These are phyloP conservation scores for Lasioglossum albipes DNA, from an alignment of 1,140 invertebrate genomes.

Conservation along the genomic window DNA sequence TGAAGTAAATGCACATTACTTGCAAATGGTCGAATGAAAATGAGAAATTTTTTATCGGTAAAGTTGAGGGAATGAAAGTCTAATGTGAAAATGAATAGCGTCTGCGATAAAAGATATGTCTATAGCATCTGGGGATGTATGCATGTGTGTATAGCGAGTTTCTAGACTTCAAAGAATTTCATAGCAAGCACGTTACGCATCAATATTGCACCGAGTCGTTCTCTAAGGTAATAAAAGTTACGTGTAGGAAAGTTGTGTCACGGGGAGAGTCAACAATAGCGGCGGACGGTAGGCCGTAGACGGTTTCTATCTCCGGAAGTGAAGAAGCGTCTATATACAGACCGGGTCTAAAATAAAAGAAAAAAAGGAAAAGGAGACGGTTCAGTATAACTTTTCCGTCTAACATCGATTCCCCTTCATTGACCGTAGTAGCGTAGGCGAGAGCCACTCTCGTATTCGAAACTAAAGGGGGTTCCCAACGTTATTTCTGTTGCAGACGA, in stretches of 20 bases:
- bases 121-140: too few relatives aligned
- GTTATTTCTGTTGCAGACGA: slow-evolving; percentile 64
- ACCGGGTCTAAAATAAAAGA: slow-evolving; percentile 46
- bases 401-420: slow-evolving; percentile 48
- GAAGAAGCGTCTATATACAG: slow-evolving; percentile 43
- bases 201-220: neutral
- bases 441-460: too few relatives aligned
- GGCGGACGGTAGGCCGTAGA: neutral
- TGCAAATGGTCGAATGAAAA: too few relatives aligned
- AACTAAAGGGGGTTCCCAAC: neutral
- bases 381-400: slow-evolving; percentile 5
- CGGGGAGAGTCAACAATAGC: slow-evolving; percentile 18
- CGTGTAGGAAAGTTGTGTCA: neutral
- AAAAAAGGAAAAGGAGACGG: neutral
- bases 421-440: neutral
- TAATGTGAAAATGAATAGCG: neutral
- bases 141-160: too few relatives aligned
- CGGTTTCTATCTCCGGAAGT: slow-evolving; percentile 44
- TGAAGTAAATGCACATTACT: neutral
- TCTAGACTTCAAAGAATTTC: neutral
- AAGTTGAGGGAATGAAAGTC: neutral
- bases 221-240: neutral
- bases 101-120: neutral
- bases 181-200: neutral
- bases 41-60: neutral